A percentile compares a stretch with the other conserved stretches of the same genome.
These are phyloP conservation scores for Gracilinanus agilis DNA, from an alignment of 2,113 vertebrate species.

Conservation along the genomic window DNA sequence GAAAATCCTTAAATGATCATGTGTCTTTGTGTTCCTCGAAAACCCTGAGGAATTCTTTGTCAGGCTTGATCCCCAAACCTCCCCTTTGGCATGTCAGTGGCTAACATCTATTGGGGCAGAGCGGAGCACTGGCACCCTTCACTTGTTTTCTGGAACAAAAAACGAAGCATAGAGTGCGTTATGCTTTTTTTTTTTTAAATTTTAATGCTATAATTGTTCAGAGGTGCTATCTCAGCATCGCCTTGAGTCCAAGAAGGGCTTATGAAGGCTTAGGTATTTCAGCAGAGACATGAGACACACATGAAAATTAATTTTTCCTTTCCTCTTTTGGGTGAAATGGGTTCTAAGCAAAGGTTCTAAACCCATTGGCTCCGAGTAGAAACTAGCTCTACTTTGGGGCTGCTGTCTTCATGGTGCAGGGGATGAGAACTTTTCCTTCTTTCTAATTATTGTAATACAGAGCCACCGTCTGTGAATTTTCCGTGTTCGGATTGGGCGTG, in stretches of 20 bases:
- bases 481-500: conserved; percentile 50
- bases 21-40: background rate
- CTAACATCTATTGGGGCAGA: conserved; percentile 13
- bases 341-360: background rate
- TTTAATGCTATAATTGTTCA: conserved; percentile 19
- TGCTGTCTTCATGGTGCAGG: background rate
- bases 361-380: conserved; percentile 29
- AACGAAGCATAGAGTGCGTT: background rate
- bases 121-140: background rate
- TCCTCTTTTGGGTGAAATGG: background rate
- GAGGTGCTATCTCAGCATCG: conserved; percentile 17
- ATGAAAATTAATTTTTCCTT: conserved; percentile 4
- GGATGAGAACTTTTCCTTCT: conserved; percentile 53
- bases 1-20: conserved; percentile 8
- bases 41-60: conserved; percentile 31
- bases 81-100: background rate
- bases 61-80: background rate
- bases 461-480: conserved; percentile 4
- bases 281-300: conserved; percentile 3
- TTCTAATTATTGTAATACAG: background rate
- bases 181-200: conserved; percentile 29
- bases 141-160: conserved; percentile 29
- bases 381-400: conserved; percentile 36
- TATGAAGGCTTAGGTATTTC: conserved; percentile 36
- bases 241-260: background rate